Conservation (phyloP, 2,888 invertebrate species). For the Caenorhabditis plicata region DNA sequence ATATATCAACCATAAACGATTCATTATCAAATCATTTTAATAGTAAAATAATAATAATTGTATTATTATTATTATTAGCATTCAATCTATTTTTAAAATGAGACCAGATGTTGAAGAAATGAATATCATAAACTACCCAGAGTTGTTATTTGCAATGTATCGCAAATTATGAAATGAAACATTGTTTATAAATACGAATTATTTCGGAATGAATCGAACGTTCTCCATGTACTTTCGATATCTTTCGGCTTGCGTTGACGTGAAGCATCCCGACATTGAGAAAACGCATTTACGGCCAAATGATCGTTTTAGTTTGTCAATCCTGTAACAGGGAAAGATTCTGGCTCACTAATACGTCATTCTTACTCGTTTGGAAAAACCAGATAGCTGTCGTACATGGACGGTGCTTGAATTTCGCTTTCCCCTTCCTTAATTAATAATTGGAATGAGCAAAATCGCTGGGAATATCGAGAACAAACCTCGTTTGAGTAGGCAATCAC, state of each 20-base stretch:
- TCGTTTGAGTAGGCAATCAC: slow-evolving; percentile 10
- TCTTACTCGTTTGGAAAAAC: neutral
- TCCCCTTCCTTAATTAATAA: too few relatives aligned
- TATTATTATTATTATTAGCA: slow-evolving; percentile 17
- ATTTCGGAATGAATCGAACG: slow-evolving; percentile 25
- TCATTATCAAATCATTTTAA: too few relatives aligned
- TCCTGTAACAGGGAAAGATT: slow-evolving; percentile 10
- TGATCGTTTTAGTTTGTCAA: slow-evolving; percentile 31
- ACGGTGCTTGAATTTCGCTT: too few relatives aligned
- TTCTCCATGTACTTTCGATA: slow-evolving; percentile 35
- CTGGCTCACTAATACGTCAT: too few relatives aligned
- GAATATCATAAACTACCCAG: neutral
- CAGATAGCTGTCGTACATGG: too few relatives aligned
- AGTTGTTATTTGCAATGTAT: neutral
- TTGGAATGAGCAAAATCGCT: too few relatives aligned
- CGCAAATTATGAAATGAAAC: neutral
- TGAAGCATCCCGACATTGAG: slow-evolving; percentile 27
- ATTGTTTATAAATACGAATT: neutral
- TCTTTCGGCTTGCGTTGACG: slow-evolving; percentile 27
- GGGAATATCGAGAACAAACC: neutral
- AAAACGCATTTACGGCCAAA: slow-evolving; percentile 32
- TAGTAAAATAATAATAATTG: too few relatives aligned
- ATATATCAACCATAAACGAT: too few relatives aligned
- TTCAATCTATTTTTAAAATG: neutral
- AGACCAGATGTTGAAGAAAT: neutral